phyloP scores from a whole-genome alignment of 1,140 invertebrate genomes.

The Helicoverpa zea region DNA sequence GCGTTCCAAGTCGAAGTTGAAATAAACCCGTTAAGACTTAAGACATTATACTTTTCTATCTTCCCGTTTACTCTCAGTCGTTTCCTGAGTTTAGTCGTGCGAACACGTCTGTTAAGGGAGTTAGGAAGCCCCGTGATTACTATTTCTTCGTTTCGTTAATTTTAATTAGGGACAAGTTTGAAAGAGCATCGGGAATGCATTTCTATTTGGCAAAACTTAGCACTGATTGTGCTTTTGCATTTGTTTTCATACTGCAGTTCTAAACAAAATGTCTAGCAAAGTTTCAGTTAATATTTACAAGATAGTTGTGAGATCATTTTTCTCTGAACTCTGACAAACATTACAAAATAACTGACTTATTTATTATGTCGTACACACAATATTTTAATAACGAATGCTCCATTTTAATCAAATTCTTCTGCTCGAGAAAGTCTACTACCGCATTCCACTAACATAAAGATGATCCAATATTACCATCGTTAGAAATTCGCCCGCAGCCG shows the following conservation, averaged over 20 bases:
- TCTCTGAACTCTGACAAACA: no score
- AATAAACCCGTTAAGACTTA: slow-evolving; percentile 73
- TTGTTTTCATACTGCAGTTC: no score
- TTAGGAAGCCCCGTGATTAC: slow-evolving; percentile 10
- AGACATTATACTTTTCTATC: slow-evolving; percentile 63
- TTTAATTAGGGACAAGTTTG: neutral
- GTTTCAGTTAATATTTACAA: no score
- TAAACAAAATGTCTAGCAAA: no score
- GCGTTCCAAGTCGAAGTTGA: slow-evolving; percentile 69
- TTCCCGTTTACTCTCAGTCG: slow-evolving; percentile 44
- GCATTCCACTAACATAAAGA: slow-evolving; percentile 49
- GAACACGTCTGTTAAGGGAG: slow-evolving; percentile 47
- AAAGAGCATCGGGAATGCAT: neutral
- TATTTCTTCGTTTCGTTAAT: slow-evolving; percentile 13
- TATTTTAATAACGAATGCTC: neutral
- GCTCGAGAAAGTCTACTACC: slow-evolving; percentile 28
- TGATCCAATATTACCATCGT: slow-evolving; percentile 54
- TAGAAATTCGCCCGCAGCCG: slow-evolving; percentile 54
- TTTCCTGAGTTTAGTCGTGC: slow-evolving; percentile 50
- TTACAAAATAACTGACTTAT: neutral
- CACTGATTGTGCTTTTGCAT: no score
- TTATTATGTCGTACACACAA: neutral
- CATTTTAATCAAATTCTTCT: slow-evolving; percentile 3
- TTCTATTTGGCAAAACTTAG: neutral
- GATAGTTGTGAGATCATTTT: no score